phyloP scores from a whole-genome alignment of 2,113 vertebrate genomes.

The Galemys pyrenaicus region DNA sequence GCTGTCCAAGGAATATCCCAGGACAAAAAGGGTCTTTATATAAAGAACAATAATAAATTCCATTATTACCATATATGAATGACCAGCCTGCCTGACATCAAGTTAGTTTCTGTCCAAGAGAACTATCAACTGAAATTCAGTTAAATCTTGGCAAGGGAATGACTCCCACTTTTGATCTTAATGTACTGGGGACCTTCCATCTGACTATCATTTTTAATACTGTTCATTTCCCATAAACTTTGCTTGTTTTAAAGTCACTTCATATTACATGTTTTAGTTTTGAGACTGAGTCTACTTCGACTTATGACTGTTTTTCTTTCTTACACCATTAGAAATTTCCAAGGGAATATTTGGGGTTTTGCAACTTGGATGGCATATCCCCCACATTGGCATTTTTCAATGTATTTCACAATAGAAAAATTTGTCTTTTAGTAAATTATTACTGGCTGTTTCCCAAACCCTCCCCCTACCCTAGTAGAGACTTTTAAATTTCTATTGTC shows the following conservation, averaged over 20 bases:
- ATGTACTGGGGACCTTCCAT: conserved; percentile 1
- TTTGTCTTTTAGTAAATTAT: not conserved
- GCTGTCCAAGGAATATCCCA: conserved; percentile 83
- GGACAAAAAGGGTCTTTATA: conserved; percentile 85
- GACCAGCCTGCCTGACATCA: conserved; percentile 67
- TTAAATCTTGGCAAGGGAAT: conserved; percentile 43
- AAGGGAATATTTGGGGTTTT: not conserved
- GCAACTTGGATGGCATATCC: not conserved
- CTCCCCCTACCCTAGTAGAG: not conserved
- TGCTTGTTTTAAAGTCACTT: not conserved
- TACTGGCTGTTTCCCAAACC: not conserved
- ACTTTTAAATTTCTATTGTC: not conserved
- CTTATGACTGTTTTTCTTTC: not conserved
- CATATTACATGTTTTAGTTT: not conserved
- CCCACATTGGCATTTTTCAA: not conserved
- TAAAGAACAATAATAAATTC: conserved; percentile 69
- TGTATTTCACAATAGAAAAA: not conserved
- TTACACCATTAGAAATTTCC: not conserved
- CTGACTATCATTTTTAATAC: conserved; percentile 61
- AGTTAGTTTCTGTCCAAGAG: conserved; percentile 66
- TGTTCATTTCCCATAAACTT: conserved; percentile 16
- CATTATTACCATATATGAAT: conserved; percentile 75
- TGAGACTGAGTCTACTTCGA: not conserved
- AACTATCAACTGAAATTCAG: conserved; percentile 72
- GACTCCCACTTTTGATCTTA: conserved; percentile 56